Conservation (phyloP, 2,797 vertebrate genomes). For the Mycteria americana region DNA sequence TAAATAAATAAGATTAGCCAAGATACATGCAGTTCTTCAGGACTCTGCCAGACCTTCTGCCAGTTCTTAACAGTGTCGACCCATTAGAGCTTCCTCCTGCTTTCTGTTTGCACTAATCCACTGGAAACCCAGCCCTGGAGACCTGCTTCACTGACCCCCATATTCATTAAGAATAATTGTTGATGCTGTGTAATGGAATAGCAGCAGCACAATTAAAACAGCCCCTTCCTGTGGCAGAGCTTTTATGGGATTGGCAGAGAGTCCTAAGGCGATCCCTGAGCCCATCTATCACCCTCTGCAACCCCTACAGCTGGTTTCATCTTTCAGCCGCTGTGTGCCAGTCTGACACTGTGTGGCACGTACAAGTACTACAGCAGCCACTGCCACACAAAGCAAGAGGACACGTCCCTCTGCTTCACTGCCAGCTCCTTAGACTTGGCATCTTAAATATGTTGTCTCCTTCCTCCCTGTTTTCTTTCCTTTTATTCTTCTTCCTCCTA, state of each 20-base stretch:
- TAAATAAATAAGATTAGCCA: background rate
- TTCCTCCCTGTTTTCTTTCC: background rate
- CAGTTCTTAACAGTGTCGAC: background rate
- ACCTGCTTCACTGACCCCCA: background rate
- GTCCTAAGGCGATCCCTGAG: background rate
- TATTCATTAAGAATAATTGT: background rate
- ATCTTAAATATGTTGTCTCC: background rate
- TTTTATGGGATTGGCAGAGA: background rate
- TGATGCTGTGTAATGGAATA: background rate
- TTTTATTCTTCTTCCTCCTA: background rate
- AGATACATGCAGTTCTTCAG: background rate
- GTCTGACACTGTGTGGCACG: background rate
- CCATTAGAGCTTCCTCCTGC: background rate
- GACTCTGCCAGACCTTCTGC: background rate
- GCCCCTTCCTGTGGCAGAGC: background rate
- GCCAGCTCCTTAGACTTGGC: background rate
- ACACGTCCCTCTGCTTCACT: accelerated
- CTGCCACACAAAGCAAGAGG: background rate
- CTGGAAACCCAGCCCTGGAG: background rate
- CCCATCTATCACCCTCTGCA: background rate
- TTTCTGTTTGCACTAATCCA: background rate
- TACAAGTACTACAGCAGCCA: background rate
- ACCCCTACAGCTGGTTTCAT: background rate
- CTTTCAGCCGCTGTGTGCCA: accelerated
- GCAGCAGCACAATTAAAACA: background rate